These are phyloP conservation scores for Chaetogeoica ovagalla DNA, from an alignment of 2,888 invertebrate genomes.

Conservation along the genomic window DNA sequence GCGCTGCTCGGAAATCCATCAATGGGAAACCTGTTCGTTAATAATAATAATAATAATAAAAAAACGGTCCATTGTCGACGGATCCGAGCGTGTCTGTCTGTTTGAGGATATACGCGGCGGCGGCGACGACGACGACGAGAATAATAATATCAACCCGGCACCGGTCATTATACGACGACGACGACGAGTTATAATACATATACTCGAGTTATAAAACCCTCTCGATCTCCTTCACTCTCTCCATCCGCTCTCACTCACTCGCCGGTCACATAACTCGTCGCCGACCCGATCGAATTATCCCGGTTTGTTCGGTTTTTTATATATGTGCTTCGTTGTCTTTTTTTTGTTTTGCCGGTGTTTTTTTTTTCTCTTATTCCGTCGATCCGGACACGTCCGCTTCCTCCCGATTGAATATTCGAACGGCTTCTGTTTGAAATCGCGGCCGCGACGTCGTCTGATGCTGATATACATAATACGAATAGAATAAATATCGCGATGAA, in stretches of 20 bases:
- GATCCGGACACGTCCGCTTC: background rate
- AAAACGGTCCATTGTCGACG: slow-evolving; percentile 39
- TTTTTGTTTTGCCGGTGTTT: background rate
- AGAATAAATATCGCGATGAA: slow-evolving; percentile 29
- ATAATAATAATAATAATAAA: background rate
- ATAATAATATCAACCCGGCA: slow-evolving; percentile 2
- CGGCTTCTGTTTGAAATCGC: slow-evolving; percentile 38
- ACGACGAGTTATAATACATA: no score
- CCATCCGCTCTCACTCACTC: no score
- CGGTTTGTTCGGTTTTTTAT: slow-evolving; percentile 32
- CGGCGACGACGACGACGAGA: slow-evolving; percentile 16
- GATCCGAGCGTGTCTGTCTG: background rate
- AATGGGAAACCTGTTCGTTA: slow-evolving; percentile 52
- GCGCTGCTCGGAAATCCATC: slow-evolving; percentile 45
- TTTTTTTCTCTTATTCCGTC: slow-evolving; percentile 12
- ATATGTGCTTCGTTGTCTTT: slow-evolving; percentile 7
- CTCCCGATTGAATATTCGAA: slow-evolving; percentile 22
- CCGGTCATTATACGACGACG: slow-evolving; percentile 11
- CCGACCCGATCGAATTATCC: slow-evolving; percentile 11
- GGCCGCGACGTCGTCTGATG: background rate
- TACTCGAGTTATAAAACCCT: background rate
- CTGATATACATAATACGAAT: no score
- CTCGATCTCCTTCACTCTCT: background rate
- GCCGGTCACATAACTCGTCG: no score
- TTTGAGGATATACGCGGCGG: background rate